A percentile compares a stretch with the other conserved stretches of the same genome.
Evolutionary conservation across 1,140 invertebrate genomes (phyloP).

Genomic region (Drosophila melanogaster): DNA sequence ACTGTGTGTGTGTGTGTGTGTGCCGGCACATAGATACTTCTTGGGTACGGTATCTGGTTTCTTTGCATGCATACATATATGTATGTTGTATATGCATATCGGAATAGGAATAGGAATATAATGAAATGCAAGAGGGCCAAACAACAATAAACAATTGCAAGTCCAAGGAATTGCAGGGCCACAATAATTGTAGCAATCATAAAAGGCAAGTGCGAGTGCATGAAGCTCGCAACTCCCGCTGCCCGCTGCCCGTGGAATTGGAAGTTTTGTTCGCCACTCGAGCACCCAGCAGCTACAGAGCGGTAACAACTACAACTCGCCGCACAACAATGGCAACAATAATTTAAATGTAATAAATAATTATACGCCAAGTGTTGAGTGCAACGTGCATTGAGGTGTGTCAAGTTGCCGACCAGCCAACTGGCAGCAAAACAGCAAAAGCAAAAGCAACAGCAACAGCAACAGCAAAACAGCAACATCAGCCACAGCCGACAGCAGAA

Average conservation of each 20-base stretch:
- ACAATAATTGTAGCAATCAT: conserved; percentile 79
- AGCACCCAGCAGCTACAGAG: conserved; percentile 2
- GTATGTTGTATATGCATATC: conserved; percentile 16
- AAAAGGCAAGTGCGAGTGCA: conserved; percentile 82
- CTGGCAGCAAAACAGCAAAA: conserved; percentile 47
- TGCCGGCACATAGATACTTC: conserved; percentile 28
- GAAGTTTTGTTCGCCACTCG: conserved; percentile 63
- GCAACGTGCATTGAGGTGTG: conserved; percentile 81
- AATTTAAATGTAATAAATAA: conserved; percentile 84
- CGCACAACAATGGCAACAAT: conserved; percentile 67
- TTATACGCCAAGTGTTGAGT: conserved; percentile 81
- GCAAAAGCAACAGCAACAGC: conserved; percentile 35
- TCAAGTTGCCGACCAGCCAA: conserved; percentile 72
- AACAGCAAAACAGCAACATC: conserved; percentile 21
- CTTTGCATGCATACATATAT: conserved; percentile 28
- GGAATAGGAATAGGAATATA: conserved; percentile 43
- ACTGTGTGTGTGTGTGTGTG: conserved; percentile 8
- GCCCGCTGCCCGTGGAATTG: no score
- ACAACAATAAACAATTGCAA: conserved; percentile 68
- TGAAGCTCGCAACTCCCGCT: conserved; percentile 42
- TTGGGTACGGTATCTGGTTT: conserved; percentile 45
- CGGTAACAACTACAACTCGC: conserved; percentile 44
- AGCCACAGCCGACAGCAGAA: conserved; percentile 46
- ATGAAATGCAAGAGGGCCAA: conserved; percentile 63
- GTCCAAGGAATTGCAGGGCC: conserved; percentile 50